Evolutionary conservation across 2,888 invertebrate genomes (phyloP), one percentile per base, ranked within the genome.

Genomic region (Strigamia transsilvanica): DNA sequence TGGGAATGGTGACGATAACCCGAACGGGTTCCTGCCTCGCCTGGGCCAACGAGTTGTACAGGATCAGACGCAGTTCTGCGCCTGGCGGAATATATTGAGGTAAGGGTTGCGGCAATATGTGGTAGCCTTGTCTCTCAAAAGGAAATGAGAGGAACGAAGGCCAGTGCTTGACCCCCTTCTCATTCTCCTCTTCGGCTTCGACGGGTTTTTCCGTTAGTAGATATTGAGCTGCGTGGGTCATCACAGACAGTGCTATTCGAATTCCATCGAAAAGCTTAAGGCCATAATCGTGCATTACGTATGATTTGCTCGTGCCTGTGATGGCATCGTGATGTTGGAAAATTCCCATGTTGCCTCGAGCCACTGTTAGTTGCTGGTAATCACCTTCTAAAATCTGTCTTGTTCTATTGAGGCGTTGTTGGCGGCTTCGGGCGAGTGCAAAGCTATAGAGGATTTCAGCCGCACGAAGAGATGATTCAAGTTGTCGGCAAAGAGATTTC

Each of bases 321-420:
- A 98, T 98, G 9, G 98, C 98, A 87, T 99, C 99, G 88, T 99
- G 99, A 87, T 99, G 99, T 87, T 98, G 97, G 87, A 98, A 98
- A 15, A 98, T 90, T 0, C 94, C 98, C 83, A 98, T 89, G 88
- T 94, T 94, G 79, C 96, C 91, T 77, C 98, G 90, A 0, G 94
- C 96, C 85, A 81, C 84, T 51, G 83, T 86, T 23, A 87, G 80
- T 56, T 78, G 38, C 27, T 66, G 73, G 81, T 84, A 83, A 73
- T 83, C 83, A 15, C 83, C 46, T 78, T 83, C 83, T 27, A 83
- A 73, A 46, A 83, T 82, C 82, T 82, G 82, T n/a, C 46, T 51
- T 12, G 83, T 83, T 21, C 83, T 79, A 73, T 83, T 82, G 13
- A 82, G 80, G 94, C 93, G 83, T 93, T 93, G 86, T 93, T 94